phyloP scores from a whole-genome alignment of 2,113 vertebrate species.

The Diadophis punctatus region DNA sequence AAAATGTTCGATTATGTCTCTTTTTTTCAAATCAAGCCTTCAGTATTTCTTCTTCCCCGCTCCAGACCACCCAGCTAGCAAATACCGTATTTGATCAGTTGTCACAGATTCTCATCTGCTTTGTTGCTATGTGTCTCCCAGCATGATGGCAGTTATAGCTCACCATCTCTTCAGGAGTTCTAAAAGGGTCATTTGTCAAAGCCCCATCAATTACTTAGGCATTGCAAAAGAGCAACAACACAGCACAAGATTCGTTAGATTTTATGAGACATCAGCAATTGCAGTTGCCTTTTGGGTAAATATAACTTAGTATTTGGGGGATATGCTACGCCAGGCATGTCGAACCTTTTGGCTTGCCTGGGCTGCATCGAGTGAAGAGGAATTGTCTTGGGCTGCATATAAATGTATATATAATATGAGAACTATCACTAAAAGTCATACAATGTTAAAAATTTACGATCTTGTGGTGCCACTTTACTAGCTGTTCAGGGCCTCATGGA shows the following conservation, averaged over 20 bases:
- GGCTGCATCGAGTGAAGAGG: neutral
- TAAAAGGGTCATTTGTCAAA: constrained; percentile 26
- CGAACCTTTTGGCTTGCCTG: neutral
- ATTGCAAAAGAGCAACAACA: constrained; percentile 24
- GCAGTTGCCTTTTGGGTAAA: neutral
- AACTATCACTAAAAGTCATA: neutral
- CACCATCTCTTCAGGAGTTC: neutral
- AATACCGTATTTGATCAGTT: neutral
- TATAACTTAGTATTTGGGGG: neutral
- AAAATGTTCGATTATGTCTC: neutral
- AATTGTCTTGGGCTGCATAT: neutral
- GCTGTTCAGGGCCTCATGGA: neutral
- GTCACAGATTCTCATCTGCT: neutral
- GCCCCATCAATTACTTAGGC: constrained; percentile 3
- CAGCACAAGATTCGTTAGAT: constrained; percentile 2
- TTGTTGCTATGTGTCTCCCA: neutral
- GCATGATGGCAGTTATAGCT: neutral
- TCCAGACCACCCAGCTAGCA: constrained; percentile 13
- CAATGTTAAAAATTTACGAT: neutral
- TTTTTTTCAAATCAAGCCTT: neutral
- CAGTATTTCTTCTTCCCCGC: neutral
- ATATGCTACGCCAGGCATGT: neutral
- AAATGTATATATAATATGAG: neutral
- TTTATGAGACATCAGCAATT: neutral
- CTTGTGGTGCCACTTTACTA: neutral